Base-by-base conservation (phyloP, 2,797 vertebrate species). In the Hoplostethus mediterraneus region DNA sequence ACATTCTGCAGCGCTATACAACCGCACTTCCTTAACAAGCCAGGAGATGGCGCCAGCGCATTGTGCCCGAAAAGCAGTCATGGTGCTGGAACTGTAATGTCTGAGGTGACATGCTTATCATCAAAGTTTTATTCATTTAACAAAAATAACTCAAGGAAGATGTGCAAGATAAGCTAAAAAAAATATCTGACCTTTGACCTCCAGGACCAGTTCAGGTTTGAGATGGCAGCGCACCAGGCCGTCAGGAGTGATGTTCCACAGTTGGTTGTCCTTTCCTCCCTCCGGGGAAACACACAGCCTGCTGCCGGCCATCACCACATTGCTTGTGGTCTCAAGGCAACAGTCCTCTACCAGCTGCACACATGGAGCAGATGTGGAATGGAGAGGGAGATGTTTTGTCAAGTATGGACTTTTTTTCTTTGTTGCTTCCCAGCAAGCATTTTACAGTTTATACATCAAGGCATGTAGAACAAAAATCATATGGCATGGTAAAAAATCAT, bases 181-280 rank as follows among this genome's bases (percentile, higher is more conserved):
- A 21, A 21, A 16, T 68, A 67, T 75, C 95, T 97, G 90, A 99
- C 98, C 98, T 98, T 99, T 99, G 86, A 99, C 92, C 86, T 99
- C 97, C 87, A 99, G 91, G 80, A 97, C 96, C 84, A 99, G 93
- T 13, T 96, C 92, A 10, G 97, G 96, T 76, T 96, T 96, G 76
- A 97, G 68, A 84, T 95, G 94, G 91, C 89, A 96, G 59, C 91
- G 95, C 81, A 99, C 95, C 72, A 95, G 91, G 74, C 98, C 97
- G 0, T 98, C 95, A 0, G 94, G 92, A 30, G 94, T 95, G 90
- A 99, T 89, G 84, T 87, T 95, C 98, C 97, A 99, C 82, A 95
- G 94, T 64, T 97, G 96, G 71, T 93, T 95, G 42, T 95, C 95
- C 9, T 92, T 95, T 9, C 94, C 96, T 57, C 83, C 88, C 59